Evolutionary conservation across 2,113 vertebrate genomes (phyloP), one percentile per base, ranked within the genome.

Genomic region (Madoqua kirkii): DNA sequence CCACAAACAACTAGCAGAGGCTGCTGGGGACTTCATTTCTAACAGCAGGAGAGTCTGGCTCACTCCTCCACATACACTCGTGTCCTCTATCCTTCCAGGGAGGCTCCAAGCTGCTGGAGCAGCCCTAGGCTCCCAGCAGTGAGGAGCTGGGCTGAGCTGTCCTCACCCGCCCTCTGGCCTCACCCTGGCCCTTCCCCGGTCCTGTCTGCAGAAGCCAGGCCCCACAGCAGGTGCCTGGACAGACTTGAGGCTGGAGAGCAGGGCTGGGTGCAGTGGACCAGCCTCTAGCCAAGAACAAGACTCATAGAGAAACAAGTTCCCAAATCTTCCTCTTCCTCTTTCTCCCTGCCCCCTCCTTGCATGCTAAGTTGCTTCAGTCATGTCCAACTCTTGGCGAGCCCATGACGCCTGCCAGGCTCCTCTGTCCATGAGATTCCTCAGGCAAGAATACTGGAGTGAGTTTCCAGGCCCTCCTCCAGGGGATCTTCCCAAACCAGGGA

Each of bases 161-260:
- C 98, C 98, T 97, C 54, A 97, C 52, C 45, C 57, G 86, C 93
- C 97, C 97, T 97, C 64, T 43, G 27, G 94, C 94, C 95, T 97
- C 76, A 55, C 60, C 55, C 91, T 86, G 95, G 92, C 94, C 94
- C 60, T 96, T 79, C 59, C 54, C 84, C 21, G 55, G 89, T 78
- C 86, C 57, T 85, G 91, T 59, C 71, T 71, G 33, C 31, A 87
- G 97, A 78, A 97, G 96, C 97, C 98, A 97, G 83, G 71, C 87
- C 91, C 89, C 96, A 85, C 79, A 97, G 97, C 98, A 98, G 98
- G 97, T 98, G 98, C 97, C 95, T 95, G 98, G 96, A 96, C 71
- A 82, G 45, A 40, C 82, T 91, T 45, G 71, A 45, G 91, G 62
- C 78, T 94, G 57, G 57, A 93, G 90, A 93, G 87, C 81, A 92